Evolutionary conservation across 2,113 vertebrate genomes (phyloP).

Genomic region (Collichthys lucidus): DNA sequence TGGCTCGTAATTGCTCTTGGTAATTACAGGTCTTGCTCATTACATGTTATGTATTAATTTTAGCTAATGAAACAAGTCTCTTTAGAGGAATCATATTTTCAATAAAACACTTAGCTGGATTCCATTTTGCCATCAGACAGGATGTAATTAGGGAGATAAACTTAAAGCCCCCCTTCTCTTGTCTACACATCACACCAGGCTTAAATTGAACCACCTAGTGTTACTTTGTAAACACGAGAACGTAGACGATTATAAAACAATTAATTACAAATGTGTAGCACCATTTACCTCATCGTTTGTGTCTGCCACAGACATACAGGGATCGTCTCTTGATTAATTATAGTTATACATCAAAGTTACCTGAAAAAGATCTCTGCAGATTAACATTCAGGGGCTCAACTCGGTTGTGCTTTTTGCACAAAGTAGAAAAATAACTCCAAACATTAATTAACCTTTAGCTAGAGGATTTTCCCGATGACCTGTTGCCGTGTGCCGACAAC

Average conservation of each 20-base stretch:
- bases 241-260: conserved; percentile 23
- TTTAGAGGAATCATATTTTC: conserved; percentile 47
- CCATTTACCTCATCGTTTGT: background rate
- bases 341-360: conserved; percentile 13
- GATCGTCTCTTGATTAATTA: conserved; percentile 30
- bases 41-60: conserved; percentile 48
- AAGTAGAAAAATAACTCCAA: conserved; percentile 8
- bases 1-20: conserved; percentile 49
- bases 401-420: background rate
- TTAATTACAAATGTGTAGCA: conserved; percentile 27
- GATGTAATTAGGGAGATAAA: conserved; percentile 50
- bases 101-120: conserved; percentile 41
- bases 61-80: conserved; percentile 49
- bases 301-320: conserved; percentile 3
- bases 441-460: background rate
- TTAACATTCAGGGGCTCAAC: background rate
- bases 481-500: background rate
- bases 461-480: background rate
- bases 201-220: conserved; percentile 15
- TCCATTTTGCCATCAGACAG: conserved; percentile 34
- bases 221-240: conserved; percentile 3
- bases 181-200: background rate
- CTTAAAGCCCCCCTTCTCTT: background rate
- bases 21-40: conserved; percentile 45
- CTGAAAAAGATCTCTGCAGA: conserved; percentile 5